These are phyloP conservation scores for Drosophila nigritarsus DNA, from an alignment of 2,888 invertebrate species.

Conservation along the genomic window DNA sequence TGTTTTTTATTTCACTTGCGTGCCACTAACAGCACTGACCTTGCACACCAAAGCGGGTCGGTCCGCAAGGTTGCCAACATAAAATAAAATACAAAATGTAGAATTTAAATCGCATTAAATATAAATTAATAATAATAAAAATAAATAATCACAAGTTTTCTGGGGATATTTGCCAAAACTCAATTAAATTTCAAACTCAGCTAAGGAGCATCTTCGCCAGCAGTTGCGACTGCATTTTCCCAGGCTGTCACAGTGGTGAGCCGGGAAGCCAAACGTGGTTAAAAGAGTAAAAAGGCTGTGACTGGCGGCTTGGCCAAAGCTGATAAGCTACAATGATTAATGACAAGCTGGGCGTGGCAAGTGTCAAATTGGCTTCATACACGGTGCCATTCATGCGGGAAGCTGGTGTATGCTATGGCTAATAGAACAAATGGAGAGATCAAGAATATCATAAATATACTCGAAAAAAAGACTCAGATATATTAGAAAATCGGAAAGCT, in stretches of 20 bases:
- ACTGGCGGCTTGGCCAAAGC: not conserved
- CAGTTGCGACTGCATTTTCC: constrained; percentile 7
- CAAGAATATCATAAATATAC: not conserved
- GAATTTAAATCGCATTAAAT: not conserved
- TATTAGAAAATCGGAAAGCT: not conserved
- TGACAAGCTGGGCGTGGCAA: constrained; percentile 72
- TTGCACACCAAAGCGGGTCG: constrained; percentile 4
- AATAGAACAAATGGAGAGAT: constrained; percentile 2
- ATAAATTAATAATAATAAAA: not conserved
- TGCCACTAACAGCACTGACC: constrained; percentile 34
- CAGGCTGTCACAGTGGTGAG: constrained; percentile 1
- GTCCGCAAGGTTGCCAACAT: not conserved
- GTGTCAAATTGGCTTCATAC: constrained; percentile 61
- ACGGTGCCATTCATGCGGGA: constrained; percentile 44
- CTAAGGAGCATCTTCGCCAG: not conserved
- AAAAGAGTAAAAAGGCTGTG: not conserved
- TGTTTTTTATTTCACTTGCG: constrained; percentile 31
- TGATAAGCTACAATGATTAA: constrained; percentile 61
- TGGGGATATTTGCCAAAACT: not conserved
- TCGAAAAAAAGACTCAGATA: not conserved
- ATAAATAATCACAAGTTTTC: not conserved
- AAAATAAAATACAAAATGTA: not conserved
- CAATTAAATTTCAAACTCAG: not conserved
- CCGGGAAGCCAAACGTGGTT: not conserved
- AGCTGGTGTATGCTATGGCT: not conserved